Percentiles rank a stretch among this genome's conserved stretches.
Evolutionary conservation across 23 tunicate species (phyloP).

Genomic region (Halocynthia aurantium): DNA sequence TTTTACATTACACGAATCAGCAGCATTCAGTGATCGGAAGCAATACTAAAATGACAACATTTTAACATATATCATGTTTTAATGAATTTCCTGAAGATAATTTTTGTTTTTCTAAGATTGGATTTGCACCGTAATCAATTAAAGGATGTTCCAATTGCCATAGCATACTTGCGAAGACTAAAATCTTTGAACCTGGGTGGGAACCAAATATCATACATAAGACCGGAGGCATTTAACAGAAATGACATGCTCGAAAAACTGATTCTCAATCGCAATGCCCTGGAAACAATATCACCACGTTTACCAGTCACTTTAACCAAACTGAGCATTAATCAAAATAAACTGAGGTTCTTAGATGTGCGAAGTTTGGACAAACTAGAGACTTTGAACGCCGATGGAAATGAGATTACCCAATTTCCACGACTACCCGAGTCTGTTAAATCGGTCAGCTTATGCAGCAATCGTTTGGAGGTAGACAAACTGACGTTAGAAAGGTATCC

Average conservation of each 20-base stretch:
- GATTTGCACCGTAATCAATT: conserved; percentile 53
- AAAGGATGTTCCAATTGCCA: conserved; percentile 30
- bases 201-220: conserved; percentile 31
- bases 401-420: conserved; percentile 18
- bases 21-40: too few relatives aligned
- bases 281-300: conserved; percentile 22
- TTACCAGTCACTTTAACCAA: conserved; percentile 44
- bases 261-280: conserved; percentile 40
- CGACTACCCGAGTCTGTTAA: conserved; percentile 38
- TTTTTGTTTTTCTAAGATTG: conserved; percentile 7
- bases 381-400: conserved; percentile 31
- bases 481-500: conserved; percentile 21
- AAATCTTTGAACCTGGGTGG: conserved; percentile 54
- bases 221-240: conserved; percentile 17
- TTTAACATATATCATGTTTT: too few relatives aligned
- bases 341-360: conserved; percentile 16
- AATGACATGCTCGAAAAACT: conserved; percentile 32
- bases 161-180: conserved; percentile 21
- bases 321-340: conserved; percentile 32
- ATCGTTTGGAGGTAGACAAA: conserved; percentile 6
- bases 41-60: too few relatives aligned
- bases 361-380: conserved; percentile 20
- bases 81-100: not conserved
- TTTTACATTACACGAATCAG: not conserved
- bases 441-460: conserved; percentile 37